A percentile compares a stretch with the other conserved stretches of the same genome.
phyloP scores from a whole-genome alignment of 2,797 vertebrate genomes.

The Semotilus atromaculatus region DNA sequence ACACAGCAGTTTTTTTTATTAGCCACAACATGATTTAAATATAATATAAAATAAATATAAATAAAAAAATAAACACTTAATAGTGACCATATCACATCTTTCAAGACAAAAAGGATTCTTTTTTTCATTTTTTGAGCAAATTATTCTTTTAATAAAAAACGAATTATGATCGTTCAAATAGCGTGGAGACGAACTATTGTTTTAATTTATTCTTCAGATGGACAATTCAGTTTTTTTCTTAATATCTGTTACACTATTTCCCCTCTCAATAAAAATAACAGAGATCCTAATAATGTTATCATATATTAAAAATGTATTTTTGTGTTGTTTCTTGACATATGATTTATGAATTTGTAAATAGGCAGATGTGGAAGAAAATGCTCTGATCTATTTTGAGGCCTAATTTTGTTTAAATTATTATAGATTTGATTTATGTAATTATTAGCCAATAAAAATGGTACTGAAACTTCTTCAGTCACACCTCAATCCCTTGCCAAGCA shows the following conservation, averaged over 20 bases:
- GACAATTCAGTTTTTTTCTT: background rate
- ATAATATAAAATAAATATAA: background rate
- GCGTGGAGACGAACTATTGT: background rate
- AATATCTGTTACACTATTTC: constrained; percentile 59
- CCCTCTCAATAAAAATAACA: constrained; percentile 46
- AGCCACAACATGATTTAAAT: background rate
- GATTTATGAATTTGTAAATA: constrained; percentile 52
- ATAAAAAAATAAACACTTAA: background rate
- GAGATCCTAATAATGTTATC: constrained; percentile 47
- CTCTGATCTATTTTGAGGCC: constrained; percentile 63
- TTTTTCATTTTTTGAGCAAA: background rate
- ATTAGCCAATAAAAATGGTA: constrained; percentile 41
- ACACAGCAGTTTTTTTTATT: background rate
- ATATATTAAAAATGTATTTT: constrained; percentile 55
- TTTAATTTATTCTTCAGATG: constrained; percentile 37
- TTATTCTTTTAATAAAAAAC: background rate
- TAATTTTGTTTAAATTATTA: constrained; percentile 64
- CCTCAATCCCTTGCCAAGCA: constrained; percentile 30
- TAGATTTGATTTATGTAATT: constrained; percentile 46
- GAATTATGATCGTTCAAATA: background rate
- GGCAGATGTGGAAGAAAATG: constrained; percentile 59
- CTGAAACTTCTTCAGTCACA: constrained; percentile 35
- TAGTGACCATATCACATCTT: background rate
- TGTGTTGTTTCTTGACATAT: constrained; percentile 40
- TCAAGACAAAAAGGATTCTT: background rate